Evolutionary conservation across 2,113 vertebrate genomes (phyloP).

Genomic region (Felis catus): DNA sequence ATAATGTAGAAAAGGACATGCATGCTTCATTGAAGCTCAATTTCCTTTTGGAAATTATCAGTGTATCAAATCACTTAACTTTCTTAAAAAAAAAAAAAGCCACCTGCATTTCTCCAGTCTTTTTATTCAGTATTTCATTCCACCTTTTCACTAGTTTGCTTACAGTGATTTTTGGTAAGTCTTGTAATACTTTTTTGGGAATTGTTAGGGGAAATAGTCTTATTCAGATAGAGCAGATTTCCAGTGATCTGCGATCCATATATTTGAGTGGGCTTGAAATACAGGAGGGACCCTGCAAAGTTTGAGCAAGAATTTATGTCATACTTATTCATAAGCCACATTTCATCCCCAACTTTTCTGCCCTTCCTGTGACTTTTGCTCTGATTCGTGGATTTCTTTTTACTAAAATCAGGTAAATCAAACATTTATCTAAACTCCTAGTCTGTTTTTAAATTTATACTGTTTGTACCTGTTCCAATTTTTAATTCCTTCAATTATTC

Average conservation of each 20-base stretch:
- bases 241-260: neutral
- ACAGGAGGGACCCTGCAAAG: neutral
- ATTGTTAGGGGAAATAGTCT: neutral
- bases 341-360: neutral
- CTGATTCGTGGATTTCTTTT: constrained; percentile 36
- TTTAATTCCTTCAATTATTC: constrained; percentile 52
- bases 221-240: neutral
- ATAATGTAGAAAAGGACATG: constrained; percentile 65
- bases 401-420: constrained; percentile 31
- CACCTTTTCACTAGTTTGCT: neutral
- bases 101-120: neutral
- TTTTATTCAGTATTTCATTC: neutral
- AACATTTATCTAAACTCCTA: neutral
- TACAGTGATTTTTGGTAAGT: neutral
- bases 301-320: constrained; percentile 38
- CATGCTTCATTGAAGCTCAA: constrained; percentile 72
- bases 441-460: neutral
- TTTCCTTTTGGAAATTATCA: constrained; percentile 73
- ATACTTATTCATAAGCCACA: neutral
- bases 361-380: neutral
- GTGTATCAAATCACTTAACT: constrained; percentile 64
- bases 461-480: neutral
- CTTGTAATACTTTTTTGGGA: neutral
- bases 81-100: constrained; percentile 60
- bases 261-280: constrained; percentile 12